These are phyloP conservation scores for Danio albolineatus DNA, from an alignment of 2,797 vertebrate genomes.

Conservation along the genomic window DNA sequence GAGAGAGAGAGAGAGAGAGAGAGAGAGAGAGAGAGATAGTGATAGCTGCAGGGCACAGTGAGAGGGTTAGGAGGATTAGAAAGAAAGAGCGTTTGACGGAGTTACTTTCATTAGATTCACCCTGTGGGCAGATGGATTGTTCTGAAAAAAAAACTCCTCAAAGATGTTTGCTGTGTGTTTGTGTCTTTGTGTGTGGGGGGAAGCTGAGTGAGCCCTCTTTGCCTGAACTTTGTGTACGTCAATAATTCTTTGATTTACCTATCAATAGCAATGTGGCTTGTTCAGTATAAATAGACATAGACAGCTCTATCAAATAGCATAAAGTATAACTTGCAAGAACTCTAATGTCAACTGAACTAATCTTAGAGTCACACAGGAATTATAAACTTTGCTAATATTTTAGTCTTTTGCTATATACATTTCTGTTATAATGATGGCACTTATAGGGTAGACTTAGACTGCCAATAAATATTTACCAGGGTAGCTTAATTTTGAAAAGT, in stretches of 20 bases:
- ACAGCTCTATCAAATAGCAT: conserved; percentile 7
- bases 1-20: too few species aligned
- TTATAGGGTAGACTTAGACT: not conserved
- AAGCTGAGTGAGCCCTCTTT: conserved; percentile 12
- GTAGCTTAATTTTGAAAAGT: too few species aligned
- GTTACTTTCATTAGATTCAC: conserved; percentile 9
- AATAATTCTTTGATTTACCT: conserved; percentile 53
- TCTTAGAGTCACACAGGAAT: not conserved
- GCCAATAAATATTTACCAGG: too few species aligned
- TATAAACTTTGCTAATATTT: not conserved
- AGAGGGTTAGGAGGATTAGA: conserved; percentile 11
- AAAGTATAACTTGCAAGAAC: not conserved
- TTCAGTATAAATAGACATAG: conserved; percentile 38
- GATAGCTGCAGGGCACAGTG: conserved; percentile 3
- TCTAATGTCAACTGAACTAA: not conserved
- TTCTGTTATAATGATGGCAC: not conserved
- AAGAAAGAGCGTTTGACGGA: conserved; percentile 6
- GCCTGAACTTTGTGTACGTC: conserved; percentile 36
- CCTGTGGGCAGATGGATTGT: conserved; percentile 35
- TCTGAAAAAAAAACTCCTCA: conserved; percentile 32
- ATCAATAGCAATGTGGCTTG: conserved; percentile 30
- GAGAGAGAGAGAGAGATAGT: too few species aligned
- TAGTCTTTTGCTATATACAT: not conserved
- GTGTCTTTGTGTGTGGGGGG: conserved; percentile 7
- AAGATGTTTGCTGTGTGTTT: conserved; percentile 26